Evolutionary conservation across 1,140 invertebrate genomes (phyloP).

Genomic region (Papilio helenus): DNA sequence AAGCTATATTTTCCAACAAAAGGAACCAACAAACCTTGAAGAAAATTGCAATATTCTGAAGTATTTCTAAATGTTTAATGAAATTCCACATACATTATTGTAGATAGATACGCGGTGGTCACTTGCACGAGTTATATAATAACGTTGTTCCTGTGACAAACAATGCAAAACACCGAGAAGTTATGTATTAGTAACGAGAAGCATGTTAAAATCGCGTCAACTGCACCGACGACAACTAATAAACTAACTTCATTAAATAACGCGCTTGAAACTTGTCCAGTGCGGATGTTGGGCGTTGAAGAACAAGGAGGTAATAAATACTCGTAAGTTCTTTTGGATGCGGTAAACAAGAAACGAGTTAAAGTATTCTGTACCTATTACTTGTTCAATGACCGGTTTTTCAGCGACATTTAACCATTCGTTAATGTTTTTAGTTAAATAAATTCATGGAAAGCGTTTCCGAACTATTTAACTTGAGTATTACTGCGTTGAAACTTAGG

Average conservation of each 20-base stretch:
- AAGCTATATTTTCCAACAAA: neutral
- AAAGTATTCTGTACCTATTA: too few relatives aligned
- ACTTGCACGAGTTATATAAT: neutral
- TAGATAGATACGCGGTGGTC: neutral
- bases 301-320: constrained; percentile 34
- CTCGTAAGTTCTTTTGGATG: constrained; percentile 35
- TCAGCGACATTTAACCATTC: too few relatives aligned
- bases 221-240: constrained; percentile 63
- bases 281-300: constrained; percentile 50
- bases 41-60: too few relatives aligned
- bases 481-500: too few relatives aligned
- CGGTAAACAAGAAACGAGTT: too few relatives aligned
- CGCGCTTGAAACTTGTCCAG: constrained; percentile 65
- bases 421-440: too few relatives aligned
- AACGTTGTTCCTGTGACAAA: neutral
- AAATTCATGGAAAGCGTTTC: too few relatives aligned
- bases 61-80: neutral
- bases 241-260: constrained; percentile 77
- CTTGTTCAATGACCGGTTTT: too few relatives aligned
- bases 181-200: constrained; percentile 36
- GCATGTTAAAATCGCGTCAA: constrained; percentile 56
- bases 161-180: constrained; percentile 26
- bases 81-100: neutral
- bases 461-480: too few relatives aligned
- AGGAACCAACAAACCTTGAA: too few relatives aligned